Percentiles rank a stretch among this genome's conserved stretches.
These are phyloP conservation scores for Lateolabrax maculatus DNA, from an alignment of 2,797 vertebrate genomes.

Conservation along the genomic window DNA sequence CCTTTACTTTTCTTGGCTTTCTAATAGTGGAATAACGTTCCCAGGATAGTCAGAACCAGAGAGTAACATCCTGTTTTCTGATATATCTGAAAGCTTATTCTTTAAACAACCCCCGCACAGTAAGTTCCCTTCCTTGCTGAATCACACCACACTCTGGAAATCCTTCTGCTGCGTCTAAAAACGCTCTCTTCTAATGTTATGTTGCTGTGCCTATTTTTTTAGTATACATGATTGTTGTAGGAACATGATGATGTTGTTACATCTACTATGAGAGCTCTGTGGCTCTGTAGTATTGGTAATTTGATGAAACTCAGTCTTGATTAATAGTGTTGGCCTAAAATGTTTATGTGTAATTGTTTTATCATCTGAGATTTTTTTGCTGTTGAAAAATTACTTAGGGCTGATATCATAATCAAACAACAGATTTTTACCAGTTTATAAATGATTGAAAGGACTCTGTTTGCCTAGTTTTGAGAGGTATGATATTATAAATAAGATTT, in stretches of 20 bases:
- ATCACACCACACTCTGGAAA: conserved; percentile 19
- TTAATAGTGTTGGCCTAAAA: background rate
- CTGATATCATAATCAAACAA: background rate
- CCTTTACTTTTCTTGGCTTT: conserved; percentile 30
- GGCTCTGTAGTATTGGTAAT: background rate
- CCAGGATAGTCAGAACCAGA: conserved; percentile 12
- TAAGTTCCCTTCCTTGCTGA: background rate
- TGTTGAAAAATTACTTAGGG: background rate
- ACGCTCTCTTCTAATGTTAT: background rate
- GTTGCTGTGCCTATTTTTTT: background rate
- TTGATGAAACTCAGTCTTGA: background rate
- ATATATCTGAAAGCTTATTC: conserved; percentile 8
- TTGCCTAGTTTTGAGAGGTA: background rate
- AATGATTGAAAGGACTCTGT: background rate
- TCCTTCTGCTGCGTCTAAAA: background rate
- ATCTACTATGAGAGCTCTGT: background rate
- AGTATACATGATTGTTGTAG: background rate
- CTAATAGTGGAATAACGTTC: conserved; percentile 36
- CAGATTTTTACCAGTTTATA: background rate
- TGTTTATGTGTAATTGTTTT: background rate
- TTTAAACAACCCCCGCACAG: conserved; percentile 9
- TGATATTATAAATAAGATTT: background rate
- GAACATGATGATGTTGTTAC: conserved; percentile 2
- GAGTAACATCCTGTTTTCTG: conserved; percentile 9
- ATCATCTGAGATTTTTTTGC: background rate